Percentiles rank a stretch among this genome's conserved stretches.
phyloP scores from a whole-genome alignment of 1,140 invertebrate species.

The Penaeus chinensis region DNA sequence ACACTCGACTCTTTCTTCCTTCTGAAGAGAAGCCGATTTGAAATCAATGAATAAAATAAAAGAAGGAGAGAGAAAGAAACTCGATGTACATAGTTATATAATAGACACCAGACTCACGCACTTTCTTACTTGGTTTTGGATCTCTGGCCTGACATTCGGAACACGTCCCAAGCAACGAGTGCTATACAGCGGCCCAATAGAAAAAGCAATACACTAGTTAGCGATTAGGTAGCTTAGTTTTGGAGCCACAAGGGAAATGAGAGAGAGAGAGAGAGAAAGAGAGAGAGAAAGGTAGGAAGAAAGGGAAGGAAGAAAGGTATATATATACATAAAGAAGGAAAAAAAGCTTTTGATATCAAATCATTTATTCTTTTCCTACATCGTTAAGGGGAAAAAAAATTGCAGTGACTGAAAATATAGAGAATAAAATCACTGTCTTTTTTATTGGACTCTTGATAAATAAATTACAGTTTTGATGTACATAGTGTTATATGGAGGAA shows the following conservation, averaged over 20 bases:
- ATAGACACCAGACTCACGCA: background rate
- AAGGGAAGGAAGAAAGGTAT: conserved; percentile 12
- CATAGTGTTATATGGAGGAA: no score
- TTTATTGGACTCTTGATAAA: no score
- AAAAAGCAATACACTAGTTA: conserved; percentile 41
- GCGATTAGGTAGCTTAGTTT: conserved; percentile 32
- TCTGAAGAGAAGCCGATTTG: background rate
- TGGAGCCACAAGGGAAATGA: conserved; percentile 29
- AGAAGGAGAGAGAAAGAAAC: conserved; percentile 15
- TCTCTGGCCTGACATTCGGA: conserved; percentile 41
- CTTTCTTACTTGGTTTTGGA: conserved; percentile 38
- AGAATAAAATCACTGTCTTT: no score
- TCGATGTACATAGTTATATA: background rate
- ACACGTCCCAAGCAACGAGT: conserved; percentile 40
- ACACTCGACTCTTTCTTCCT: no score
- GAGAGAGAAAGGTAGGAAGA: background rate
- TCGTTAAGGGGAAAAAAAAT: no score
- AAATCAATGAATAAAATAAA: background rate
- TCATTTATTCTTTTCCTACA: no score
- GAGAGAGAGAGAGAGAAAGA: conserved; percentile 22
- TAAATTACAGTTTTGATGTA: no score
- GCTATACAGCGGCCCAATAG: conserved; percentile 54
- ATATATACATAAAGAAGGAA: background rate
- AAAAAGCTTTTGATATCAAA: background rate
- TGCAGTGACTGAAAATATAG: no score